Conservation (phyloP, 2,113 vertebrate genomes). For the Thryonomys swinderianus region DNA sequence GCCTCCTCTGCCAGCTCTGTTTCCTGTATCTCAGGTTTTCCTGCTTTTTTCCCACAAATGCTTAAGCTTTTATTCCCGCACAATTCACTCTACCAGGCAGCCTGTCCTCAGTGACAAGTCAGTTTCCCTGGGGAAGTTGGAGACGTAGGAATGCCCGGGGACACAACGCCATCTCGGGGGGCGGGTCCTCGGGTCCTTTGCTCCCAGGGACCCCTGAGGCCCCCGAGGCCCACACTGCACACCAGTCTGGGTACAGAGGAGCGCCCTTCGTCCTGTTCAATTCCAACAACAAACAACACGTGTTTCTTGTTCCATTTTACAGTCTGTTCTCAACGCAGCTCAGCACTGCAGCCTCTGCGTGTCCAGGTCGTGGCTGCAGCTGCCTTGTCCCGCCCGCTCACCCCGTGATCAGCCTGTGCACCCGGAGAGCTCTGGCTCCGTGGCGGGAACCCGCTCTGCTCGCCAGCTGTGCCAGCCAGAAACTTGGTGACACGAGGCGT, state of each 20-base stretch:
- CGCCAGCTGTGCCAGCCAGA: fast-evolving
- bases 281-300: fast-evolving
- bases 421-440: background rate
- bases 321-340: no score
- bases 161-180: background rate
- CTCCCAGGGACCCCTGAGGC: fast-evolving
- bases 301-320: background rate
- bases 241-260: fast-evolving
- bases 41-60: no score
- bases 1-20: background rate
- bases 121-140: background rate
- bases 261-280: background rate
- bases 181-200: fast-evolving
- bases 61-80: background rate
- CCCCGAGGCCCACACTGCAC: fast-evolving
- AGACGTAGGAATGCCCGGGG: fast-evolving
- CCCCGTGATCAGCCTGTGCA: fast-evolving
- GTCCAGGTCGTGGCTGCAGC: background rate
- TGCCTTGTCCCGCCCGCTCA: no score
- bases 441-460: background rate
- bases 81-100: background rate
- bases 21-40: background rate
- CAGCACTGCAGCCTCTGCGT: background rate
- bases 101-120: background rate
- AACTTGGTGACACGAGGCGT: no score